A percentile compares a stretch with the other conserved stretches of the same genome.
Evolutionary conservation across 2,888 invertebrate genomes (phyloP).

Genomic region (Campopleginae sp.): DNA sequence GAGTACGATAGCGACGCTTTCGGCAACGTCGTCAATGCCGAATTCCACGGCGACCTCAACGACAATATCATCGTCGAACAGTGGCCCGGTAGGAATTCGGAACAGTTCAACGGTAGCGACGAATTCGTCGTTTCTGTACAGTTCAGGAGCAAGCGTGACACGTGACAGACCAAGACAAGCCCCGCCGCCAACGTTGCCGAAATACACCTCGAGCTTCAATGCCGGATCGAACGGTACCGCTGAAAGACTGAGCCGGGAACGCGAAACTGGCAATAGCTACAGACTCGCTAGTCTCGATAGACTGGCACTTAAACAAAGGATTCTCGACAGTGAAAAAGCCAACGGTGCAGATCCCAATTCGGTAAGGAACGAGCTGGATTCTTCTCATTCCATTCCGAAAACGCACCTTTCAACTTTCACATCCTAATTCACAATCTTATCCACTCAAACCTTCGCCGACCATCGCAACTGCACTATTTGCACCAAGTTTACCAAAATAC

Average conservation of each 20-base stretch:
- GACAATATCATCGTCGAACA: slow-evolving; percentile 70
- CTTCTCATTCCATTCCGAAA: not conserved
- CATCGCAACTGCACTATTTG: not conserved
- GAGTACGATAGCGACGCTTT: slow-evolving; percentile 70
- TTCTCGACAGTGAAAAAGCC: slow-evolving; percentile 90
- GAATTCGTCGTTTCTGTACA: slow-evolving; percentile 82
- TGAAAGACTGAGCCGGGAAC: slow-evolving; percentile 87
- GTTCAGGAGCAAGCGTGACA: slow-evolving; percentile 77
- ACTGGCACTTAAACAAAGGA: slow-evolving; percentile 92
- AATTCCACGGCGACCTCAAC: slow-evolving; percentile 67
- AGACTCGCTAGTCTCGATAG: slow-evolving; percentile 92
- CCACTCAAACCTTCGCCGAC: not conserved
- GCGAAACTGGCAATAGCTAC: slow-evolving; percentile 91
- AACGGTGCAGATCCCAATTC: slow-evolving; percentile 80
- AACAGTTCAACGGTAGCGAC: slow-evolving; percentile 73
- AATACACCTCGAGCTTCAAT: slow-evolving; percentile 92
- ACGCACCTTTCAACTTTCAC: not conserved
- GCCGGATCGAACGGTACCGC: slow-evolving; percentile 87
- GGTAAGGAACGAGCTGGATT: slow-evolving; percentile 77
- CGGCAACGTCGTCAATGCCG: slow-evolving; percentile 66
- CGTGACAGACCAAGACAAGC: slow-evolving; percentile 86
- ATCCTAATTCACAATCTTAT: not conserved
- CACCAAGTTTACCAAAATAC: not conserved
- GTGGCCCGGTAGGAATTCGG: slow-evolving; percentile 52
- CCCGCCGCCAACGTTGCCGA: slow-evolving; percentile 92